Percentiles rank a stretch among this genome's conserved stretches.
phyloP scores from a whole-genome alignment of 2,888 invertebrate species.

The Lasioglossum lativentre region DNA sequence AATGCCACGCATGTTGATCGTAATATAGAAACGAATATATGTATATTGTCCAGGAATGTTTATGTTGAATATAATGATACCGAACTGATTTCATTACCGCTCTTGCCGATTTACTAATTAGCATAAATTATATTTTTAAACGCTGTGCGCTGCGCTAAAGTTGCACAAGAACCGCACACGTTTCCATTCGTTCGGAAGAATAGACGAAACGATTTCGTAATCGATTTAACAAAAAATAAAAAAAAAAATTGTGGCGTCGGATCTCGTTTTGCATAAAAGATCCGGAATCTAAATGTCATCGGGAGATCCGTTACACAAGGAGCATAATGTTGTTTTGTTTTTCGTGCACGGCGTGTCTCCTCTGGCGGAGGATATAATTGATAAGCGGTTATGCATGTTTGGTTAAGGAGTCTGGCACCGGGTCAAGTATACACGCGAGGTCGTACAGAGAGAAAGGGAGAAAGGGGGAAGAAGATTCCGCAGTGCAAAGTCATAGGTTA shows the following conservation, averaged over 20 bases:
- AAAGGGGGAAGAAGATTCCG: conserved; percentile 69
- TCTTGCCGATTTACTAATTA: not conserved
- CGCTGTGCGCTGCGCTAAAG: not conserved
- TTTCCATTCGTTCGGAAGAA: not conserved
- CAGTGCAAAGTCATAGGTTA: conserved; percentile 75
- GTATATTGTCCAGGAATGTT: too few relatives aligned
- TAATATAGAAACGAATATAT: not conserved
- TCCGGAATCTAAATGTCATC: not conserved
- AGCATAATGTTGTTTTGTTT: conserved; percentile 22
- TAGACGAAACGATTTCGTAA: not conserved
- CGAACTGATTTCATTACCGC: not conserved
- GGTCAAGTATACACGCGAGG: conserved; percentile 59
- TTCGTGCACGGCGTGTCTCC: conserved; percentile 27
- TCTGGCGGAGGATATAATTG: conserved; percentile 73
- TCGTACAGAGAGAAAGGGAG: conserved; percentile 56
- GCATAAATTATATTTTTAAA: not conserved
- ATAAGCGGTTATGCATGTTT: conserved; percentile 70
- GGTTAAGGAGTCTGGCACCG: conserved; percentile 47
- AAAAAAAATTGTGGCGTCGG: too few relatives aligned
- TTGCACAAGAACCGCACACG: not conserved
- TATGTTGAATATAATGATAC: not conserved
- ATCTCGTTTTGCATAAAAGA: not conserved
- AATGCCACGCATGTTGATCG: not conserved
- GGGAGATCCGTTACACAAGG: not conserved
- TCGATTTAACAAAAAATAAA: not conserved